These are phyloP conservation scores for Hylia prasina DNA, from an alignment of 2,113 vertebrate genomes.

Conservation along the genomic window DNA sequence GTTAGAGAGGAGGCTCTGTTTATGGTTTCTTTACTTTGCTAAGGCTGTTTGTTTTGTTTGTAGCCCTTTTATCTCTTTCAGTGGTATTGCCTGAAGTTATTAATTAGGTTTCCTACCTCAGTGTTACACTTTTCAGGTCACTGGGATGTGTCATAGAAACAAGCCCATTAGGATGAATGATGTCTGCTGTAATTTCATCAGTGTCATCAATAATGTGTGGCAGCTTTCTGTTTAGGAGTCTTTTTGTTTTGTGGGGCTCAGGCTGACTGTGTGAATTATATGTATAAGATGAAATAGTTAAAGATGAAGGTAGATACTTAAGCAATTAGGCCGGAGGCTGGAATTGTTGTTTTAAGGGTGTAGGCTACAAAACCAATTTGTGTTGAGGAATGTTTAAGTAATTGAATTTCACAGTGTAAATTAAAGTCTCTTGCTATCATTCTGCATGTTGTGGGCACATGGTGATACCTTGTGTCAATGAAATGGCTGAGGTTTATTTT, in stretches of 20 bases:
- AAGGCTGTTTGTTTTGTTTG: background rate
- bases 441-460: background rate
- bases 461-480: background rate
- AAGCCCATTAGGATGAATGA: conserved; percentile 68
- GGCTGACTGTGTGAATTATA: conserved; percentile 30
- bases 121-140: conserved; percentile 36
- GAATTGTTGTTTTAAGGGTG: conserved; percentile 50
- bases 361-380: conserved; percentile 49
- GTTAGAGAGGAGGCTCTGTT: background rate
- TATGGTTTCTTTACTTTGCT: background rate
- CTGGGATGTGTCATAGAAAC: conserved; percentile 45
- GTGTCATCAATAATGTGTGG: conserved; percentile 58
- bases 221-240: conserved; percentile 52
- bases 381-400: conserved; percentile 62
- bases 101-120: conserved; percentile 58
- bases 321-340: conserved; percentile 48
- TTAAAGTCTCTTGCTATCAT: background rate
- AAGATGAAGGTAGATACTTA: conserved; percentile 38
- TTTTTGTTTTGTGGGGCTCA: conserved; percentile 36
- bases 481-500: background rate
- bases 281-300: conserved; percentile 58
- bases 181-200: conserved; percentile 72
- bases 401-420: conserved; percentile 36
- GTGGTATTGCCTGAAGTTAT: conserved; percentile 26
- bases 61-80: conserved; percentile 40